Evolutionary conservation across 2,113 vertebrate species (phyloP).

Genomic region (Salvator merianae): DNA sequence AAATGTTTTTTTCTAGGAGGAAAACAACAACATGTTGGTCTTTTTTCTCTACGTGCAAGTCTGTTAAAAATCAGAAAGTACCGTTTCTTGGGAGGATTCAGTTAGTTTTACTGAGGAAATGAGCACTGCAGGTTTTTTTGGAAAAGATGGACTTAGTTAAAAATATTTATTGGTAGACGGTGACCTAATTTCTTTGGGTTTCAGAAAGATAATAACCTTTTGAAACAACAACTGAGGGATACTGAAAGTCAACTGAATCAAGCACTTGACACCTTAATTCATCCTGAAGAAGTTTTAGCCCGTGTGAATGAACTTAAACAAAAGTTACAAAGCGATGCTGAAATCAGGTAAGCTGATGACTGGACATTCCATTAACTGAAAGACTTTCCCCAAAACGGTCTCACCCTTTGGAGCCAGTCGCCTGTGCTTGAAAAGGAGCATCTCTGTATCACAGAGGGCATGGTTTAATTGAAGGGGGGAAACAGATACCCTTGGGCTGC

Average conservation of each 20-base stretch:
- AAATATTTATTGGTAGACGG: background rate
- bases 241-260: slow-evolving; percentile 76
- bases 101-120: no score
- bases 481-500: no score
- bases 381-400: background rate
- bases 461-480: no score
- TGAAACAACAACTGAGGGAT: slow-evolving; percentile 78
- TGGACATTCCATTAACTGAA: background rate
- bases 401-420: background rate
- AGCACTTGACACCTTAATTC: slow-evolving; percentile 69
- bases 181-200: background rate
- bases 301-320: slow-evolving; percentile 73
- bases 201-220: slow-evolving; percentile 74
- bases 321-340: slow-evolving; percentile 71
- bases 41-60: background rate
- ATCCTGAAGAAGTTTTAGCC: slow-evolving; percentile 72
- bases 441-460: background rate
- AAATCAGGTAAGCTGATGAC: slow-evolving; percentile 72
- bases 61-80: background rate
- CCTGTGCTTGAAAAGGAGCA: background rate
- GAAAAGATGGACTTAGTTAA: background rate
- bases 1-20: background rate
- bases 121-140: background rate
- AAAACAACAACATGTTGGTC: no score
- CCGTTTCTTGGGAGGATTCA: no score